phyloP scores from a whole-genome alignment of 1,140 invertebrate genomes.

The Drosophila burlai region DNA sequence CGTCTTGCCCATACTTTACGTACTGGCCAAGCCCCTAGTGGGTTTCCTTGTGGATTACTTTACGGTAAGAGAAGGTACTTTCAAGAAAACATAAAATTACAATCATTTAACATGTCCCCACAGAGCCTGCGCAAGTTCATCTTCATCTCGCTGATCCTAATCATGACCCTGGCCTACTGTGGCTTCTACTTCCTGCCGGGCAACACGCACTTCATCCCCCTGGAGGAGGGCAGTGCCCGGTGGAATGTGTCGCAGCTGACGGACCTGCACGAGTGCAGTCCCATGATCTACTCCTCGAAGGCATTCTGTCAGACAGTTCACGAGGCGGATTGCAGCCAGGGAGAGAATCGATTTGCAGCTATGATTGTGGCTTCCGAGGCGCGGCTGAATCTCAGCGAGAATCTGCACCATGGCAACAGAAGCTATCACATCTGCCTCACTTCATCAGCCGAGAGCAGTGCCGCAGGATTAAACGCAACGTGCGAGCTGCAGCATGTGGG shows the following conservation, averaged over 20 bases:
- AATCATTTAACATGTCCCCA: constrained; percentile 6
- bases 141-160: constrained; percentile 88
- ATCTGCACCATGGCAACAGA: constrained; percentile 48
- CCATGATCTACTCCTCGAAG: constrained; percentile 13
- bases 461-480: constrained; percentile 24
- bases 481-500: constrained; percentile 37
- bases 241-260: constrained; percentile 38
- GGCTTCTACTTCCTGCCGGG: constrained; percentile 89
- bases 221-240: constrained; percentile 42
- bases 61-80: constrained; percentile 54
- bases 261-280: constrained; percentile 29
- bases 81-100: not conserved
- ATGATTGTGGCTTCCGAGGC: constrained; percentile 43
- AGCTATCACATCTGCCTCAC: constrained; percentile 54
- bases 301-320: constrained; percentile 41
- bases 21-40: constrained; percentile 90
- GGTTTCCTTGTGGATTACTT: constrained; percentile 90
- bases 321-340: constrained; percentile 43
- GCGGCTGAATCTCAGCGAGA: constrained; percentile 33
- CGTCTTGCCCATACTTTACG: constrained; percentile 89
- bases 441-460: not conserved
- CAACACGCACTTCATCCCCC: constrained; percentile 42
- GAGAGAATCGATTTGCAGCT: not conserved
- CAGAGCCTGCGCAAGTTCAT: constrained; percentile 89
- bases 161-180: constrained; percentile 88